These are phyloP conservation scores for Philopedon plagiatum DNA, from an alignment of 2,888 invertebrate species.

Conservation along the genomic window DNA sequence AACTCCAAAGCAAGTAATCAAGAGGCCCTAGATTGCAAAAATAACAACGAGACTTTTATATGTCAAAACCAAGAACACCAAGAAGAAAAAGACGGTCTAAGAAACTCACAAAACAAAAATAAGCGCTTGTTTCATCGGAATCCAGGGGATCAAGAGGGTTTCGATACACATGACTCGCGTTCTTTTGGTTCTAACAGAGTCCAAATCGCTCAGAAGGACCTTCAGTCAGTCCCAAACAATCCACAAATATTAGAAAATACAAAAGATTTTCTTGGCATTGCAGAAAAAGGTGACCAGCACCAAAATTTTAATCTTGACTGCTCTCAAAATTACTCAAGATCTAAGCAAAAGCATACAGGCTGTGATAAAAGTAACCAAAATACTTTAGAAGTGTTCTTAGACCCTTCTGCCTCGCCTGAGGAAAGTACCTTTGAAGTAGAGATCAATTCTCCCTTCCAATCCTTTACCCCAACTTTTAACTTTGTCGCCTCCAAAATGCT, in stretches of 20 bases:
- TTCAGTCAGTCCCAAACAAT: too few relatives aligned
- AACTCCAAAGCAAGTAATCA: too few relatives aligned
- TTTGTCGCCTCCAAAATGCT: slow-evolving; percentile 54
- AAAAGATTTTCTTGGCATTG: not conserved
- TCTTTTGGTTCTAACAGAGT: too few relatives aligned
- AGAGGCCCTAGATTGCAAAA: not conserved
- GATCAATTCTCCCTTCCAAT: slow-evolving; percentile 1
- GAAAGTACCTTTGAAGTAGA: slow-evolving; percentile 37
- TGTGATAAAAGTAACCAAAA: not conserved
- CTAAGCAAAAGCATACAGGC: not conserved
- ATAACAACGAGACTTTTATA: not conserved
- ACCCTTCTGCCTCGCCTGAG: not conserved
- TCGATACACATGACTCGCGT: not conserved
- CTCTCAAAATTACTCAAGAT: not conserved
- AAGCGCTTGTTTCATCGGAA: not conserved
- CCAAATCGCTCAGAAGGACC: too few relatives aligned
- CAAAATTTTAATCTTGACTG: not conserved
- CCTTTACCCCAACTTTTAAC: slow-evolving; percentile 40
- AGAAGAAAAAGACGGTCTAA: too few relatives aligned
- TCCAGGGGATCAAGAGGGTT: not conserved
- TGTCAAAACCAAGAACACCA: not conserved
- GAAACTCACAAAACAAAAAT: not conserved
- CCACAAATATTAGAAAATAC: not conserved
- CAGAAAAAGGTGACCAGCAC: not conserved
- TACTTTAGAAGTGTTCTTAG: not conserved